Percentiles rank a stretch among this genome's conserved stretches.
Evolutionary conservation across 2,797 vertebrate genomes (phyloP).

Genomic region (Cetoscarus ocellatus): DNA sequence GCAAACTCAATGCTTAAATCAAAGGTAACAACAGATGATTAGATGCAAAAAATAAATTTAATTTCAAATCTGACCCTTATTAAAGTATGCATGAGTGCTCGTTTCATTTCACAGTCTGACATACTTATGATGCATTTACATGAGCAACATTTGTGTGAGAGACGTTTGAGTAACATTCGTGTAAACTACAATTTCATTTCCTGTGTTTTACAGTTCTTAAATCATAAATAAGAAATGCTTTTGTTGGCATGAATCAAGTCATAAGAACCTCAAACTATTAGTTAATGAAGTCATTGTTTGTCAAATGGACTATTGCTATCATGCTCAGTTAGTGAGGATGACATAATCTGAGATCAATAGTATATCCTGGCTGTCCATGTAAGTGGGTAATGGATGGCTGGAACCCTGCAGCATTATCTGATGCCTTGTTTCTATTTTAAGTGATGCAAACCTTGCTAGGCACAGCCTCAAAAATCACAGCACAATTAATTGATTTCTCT

Average conservation of each 20-base stretch:
- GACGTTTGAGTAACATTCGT: too few species aligned
- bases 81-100: background rate
- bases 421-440: slow-evolving; percentile 74
- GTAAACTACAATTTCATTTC: slow-evolving; percentile 15
- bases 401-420: slow-evolving; percentile 73
- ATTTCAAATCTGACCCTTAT: background rate
- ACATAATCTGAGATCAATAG: slow-evolving; percentile 63
- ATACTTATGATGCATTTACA: slow-evolving; percentile 39
- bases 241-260: slow-evolving; percentile 2
- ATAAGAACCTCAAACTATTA: background rate
- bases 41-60: background rate
- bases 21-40: background rate
- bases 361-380: slow-evolving; percentile 47
- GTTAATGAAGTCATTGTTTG: slow-evolving; percentile 28
- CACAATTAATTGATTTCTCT: slow-evolving; percentile 72
- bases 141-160: background rate
- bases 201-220: slow-evolving; percentile 20
- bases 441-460: slow-evolving; percentile 59
- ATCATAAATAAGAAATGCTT: slow-evolving; percentile 10
- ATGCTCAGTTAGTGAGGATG: slow-evolving; percentile 16
- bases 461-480: slow-evolving; percentile 44
- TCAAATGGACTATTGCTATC: slow-evolving; percentile 19
- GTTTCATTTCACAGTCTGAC: slow-evolving; percentile 12
- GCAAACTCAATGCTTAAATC: background rate
- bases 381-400: slow-evolving; percentile 37